Evolutionary conservation across 2,113 vertebrate genomes (phyloP).

Genomic region (Bubo scandiacus): DNA sequence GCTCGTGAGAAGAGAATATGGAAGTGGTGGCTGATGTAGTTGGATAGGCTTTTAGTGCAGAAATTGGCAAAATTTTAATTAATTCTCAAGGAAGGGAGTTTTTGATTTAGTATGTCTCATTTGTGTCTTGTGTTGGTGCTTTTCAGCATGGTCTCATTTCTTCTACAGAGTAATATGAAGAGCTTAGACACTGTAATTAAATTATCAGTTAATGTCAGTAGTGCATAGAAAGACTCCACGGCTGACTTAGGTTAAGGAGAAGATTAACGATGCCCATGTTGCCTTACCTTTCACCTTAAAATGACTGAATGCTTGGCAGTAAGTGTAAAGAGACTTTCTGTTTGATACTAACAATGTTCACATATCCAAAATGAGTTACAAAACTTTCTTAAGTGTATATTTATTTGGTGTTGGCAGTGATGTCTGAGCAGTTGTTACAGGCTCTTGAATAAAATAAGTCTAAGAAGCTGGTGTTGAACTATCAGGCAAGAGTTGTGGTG

Average conservation of each 20-base stretch:
- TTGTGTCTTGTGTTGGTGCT: neutral
- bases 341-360: neutral
- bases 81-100: neutral
- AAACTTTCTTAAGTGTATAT: neutral
- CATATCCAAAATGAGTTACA: neutral
- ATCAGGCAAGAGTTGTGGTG: neutral
- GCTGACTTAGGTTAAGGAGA: neutral
- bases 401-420: neutral
- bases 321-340: neutral
- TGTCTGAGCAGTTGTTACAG: neutral
- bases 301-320: neutral
- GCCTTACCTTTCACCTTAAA: neutral
- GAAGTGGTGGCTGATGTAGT: neutral
- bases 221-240: neutral
- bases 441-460: neutral
- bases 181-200: slow-evolving; percentile 6
- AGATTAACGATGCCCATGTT: neutral
- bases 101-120: neutral
- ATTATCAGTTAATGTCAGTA: neutral
- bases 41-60: neutral
- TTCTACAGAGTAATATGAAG: neutral
- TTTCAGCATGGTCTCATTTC: neutral
- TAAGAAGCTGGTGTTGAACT: neutral
- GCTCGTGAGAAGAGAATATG: neutral
- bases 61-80: neutral